These are phyloP conservation scores for Blastobasis adustella DNA, from an alignment of 2,888 invertebrate genomes.

Conservation along the genomic window DNA sequence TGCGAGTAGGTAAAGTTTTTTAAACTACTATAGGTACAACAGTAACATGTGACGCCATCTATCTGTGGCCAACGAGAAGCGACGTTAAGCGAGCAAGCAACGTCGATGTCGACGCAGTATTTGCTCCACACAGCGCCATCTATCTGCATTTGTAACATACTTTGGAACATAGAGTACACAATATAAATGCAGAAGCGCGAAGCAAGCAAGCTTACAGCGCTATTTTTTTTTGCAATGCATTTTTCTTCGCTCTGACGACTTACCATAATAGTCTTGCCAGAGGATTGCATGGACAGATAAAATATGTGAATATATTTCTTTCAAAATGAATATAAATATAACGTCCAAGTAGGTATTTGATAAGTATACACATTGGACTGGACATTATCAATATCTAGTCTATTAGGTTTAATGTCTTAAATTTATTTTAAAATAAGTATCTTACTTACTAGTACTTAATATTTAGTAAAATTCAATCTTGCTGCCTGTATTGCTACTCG, in stretches of 20 bases:
- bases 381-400: too few species aligned
- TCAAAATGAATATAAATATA: too few species aligned
- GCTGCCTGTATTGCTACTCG: too few species aligned
- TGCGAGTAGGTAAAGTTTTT: too few species aligned
- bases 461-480: too few species aligned
- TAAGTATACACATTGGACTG: too few species aligned
- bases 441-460: too few species aligned
- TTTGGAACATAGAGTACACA: background rate
- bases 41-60: slow-evolving; percentile 23
- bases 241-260: slow-evolving; percentile 50
- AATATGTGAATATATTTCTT: slow-evolving; percentile 33
- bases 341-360: too few species aligned
- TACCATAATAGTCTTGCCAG: slow-evolving; percentile 68
- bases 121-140: slow-evolving; percentile 41
- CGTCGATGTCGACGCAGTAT: slow-evolving; percentile 23
- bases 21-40: too few species aligned
- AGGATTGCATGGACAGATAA: slow-evolving; percentile 67
- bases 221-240: slow-evolving; percentile 22
- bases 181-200: slow-evolving; percentile 4
- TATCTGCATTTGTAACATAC: slow-evolving; percentile 21
- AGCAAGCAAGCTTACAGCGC: slow-evolving; percentile 47
- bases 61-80: slow-evolving; percentile 14
- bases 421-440: too few species aligned
- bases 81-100: slow-evolving; percentile 18
- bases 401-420: too few species aligned